A percentile compares a stretch with the other conserved stretches of the same genome.
Evolutionary conservation across 92 coral and sea anemone genomes (phyloP).

Genomic region (Actinostola sp.): DNA sequence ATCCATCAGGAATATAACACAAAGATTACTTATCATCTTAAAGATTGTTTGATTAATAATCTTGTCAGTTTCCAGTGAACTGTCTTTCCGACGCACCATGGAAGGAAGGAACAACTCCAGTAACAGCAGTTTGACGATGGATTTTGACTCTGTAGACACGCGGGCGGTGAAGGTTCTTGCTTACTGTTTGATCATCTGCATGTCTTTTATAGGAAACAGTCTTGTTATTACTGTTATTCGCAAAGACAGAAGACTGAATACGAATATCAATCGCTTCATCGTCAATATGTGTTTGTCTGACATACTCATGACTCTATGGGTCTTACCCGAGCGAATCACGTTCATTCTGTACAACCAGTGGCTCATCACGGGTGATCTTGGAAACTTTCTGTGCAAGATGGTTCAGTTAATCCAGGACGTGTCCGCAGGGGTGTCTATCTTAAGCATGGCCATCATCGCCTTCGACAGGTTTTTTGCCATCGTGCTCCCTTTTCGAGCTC

Average conservation of each 20-base stretch:
- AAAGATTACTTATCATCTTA: too few relatives aligned
- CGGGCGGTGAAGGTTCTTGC: slow-evolving; percentile 42
- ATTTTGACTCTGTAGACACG: slow-evolving; percentile 5
- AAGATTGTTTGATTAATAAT: too few relatives aligned
- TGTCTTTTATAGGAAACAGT: slow-evolving; percentile 54
- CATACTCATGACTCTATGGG: slow-evolving; percentile 38
- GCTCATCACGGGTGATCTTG: slow-evolving; percentile 39
- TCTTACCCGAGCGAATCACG: slow-evolving; percentile 10
- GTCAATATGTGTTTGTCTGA: slow-evolving; percentile 60
- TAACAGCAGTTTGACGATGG: not conserved
- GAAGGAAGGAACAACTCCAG: not conserved
- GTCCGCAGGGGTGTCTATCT: slow-evolving; percentile 49
- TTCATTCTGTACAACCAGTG: slow-evolving; percentile 11
- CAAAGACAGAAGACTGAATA: slow-evolving; percentile 46
- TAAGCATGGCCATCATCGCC: slow-evolving; percentile 63
- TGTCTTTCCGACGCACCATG: too few relatives aligned
- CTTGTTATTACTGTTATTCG: slow-evolving; percentile 42
- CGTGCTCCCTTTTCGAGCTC: slow-evolving; percentile 39
- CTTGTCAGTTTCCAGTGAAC: too few relatives aligned
- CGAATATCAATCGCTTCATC: slow-evolving; percentile 55
- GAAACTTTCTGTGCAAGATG: slow-evolving; percentile 50
- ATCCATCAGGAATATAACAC: too few relatives aligned
- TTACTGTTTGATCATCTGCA: slow-evolving; percentile 22
- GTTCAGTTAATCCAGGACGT: slow-evolving; percentile 36
- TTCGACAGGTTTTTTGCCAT: slow-evolving; percentile 67